Evolutionary conservation across 2,113 vertebrate genomes (phyloP), one percentile per base, ranked within the genome.

Genomic region (Arvicanthis niloticus): DNA sequence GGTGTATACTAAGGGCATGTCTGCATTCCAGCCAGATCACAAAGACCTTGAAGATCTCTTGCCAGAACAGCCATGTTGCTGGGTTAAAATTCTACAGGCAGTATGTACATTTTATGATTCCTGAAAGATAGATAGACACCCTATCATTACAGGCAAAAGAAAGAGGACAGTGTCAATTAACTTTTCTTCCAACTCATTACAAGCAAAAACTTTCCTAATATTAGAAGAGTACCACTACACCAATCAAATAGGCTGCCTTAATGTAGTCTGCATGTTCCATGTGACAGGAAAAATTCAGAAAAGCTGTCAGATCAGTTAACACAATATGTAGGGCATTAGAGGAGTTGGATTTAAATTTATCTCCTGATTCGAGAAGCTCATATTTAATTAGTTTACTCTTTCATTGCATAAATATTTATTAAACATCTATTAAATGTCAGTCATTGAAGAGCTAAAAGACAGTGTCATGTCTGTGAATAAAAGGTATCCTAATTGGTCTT

Each of bases 321-420:
- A 72, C 40, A 91, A 85, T 68, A 86, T 91, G 73, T 80, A 91
- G 94, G 91, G 68, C 19, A 73, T 95, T 92, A 96, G 62, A 88
- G 94, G 56, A 86, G 29, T 62, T 90, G 58, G 94, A 96, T 40
- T 85, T 70, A 56, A 93, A 96, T 95, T 73, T 93, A 81, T 75
- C 77, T 82, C 89, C 84, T 93, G 92, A 95, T 72, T 97, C 60
- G 88, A 93, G 53, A 19, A 92, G 67, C 11, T 34, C 89, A 56
- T 82, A 88, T 91, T 73, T 95, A 97, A 97, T 95, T 96, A 93
- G 68, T 94, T 94, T 95, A 93, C 93, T 94, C 76, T 96, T 81
- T 95, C 88, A 93, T 73, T 94, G 60, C 80, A 97, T 93, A 97
- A 97, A 97, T 96, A 97, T 97, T 97, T 97, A 95, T 96, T 95